Evolutionary conservation across 2,797 vertebrate species (phyloP), one percentile per base, ranked within the genome.

Genomic region (Bucorvus abyssinicus): DNA sequence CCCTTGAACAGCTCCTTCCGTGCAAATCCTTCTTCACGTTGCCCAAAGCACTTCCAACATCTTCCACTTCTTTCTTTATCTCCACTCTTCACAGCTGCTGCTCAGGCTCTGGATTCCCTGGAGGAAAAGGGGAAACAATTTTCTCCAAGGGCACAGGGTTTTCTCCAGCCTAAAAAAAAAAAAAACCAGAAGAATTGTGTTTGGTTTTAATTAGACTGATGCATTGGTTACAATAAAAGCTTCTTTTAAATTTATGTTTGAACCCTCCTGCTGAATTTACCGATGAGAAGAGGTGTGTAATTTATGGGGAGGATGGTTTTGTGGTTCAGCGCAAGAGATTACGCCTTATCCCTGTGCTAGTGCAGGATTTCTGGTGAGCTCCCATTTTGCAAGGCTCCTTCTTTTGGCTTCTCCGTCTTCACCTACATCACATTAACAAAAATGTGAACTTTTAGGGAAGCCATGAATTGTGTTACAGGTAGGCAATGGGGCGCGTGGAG

Each of bases 71-170:
- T 96, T 97, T 79, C 97, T 97, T 87, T 94, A 87, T 97, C 96
- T 96, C 97, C 96, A 93, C 79, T 93, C 89, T 77, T 91, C 92
- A 93, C 95, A 87, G 85, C 74, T 94, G 97, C 97, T 95, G 96
- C 96, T 96, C 97, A 94, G 95, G 95, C 96, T 96, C 97, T 95
- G 94, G 97, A 96, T 97, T 98, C 95, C 97, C 96, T 96, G 97
- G 84, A 93, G 97, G 95, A 97, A 98, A 97, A 97, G 88, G 86
- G 97, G 97, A 97, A 97, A 97, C 97, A 96, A 97, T 97, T 97
- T 97, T 97, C 97, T 98, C 97, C 98, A 97, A 98, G 97, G 96
- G 97, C 97, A 97, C 97, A 97, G 97, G 97, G 96, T 97, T 97
- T 97, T 97, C 96, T 95, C 97, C 98, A 98, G 97, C 98, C 98